Conservation (phyloP, 2,797 vertebrate species). For the Lates japonicus region DNA sequence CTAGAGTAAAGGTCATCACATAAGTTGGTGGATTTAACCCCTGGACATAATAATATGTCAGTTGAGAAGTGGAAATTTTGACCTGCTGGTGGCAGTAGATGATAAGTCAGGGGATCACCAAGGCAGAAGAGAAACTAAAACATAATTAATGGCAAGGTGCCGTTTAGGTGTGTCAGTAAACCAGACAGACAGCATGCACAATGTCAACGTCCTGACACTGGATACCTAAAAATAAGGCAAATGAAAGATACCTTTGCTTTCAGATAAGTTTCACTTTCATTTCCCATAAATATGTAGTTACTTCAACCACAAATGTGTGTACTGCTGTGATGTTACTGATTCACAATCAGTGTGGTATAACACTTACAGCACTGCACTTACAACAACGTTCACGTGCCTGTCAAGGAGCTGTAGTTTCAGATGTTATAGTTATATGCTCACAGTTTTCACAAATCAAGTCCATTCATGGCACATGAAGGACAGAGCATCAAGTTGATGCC, state of each 20-base stretch:
- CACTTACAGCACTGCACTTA: not conserved
- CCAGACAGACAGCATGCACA: slow-evolving; percentile 3
- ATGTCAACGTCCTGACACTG: not conserved
- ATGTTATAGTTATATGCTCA: slow-evolving; percentile 1
- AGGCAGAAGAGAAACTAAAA: not conserved
- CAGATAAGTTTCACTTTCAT: slow-evolving; percentile 15
- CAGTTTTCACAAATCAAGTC: slow-evolving; percentile 19
- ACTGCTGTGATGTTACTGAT: not conserved
- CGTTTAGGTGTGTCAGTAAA: slow-evolving; percentile 23
- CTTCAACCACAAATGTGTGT: not conserved
- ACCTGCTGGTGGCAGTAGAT: not conserved
- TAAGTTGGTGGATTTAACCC: not conserved
- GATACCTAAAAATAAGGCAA: not conserved
- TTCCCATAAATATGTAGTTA: not conserved
- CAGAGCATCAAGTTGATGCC: slow-evolving; percentile 30
- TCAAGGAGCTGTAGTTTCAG: not conserved
- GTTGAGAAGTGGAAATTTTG: not conserved
- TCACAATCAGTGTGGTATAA: not conserved
- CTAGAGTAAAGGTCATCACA: not conserved
- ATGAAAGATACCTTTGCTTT: not conserved
- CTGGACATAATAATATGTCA: not conserved
- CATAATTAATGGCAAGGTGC: not conserved
- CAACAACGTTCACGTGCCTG: not conserved
- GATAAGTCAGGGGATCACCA: not conserved
- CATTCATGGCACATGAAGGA: slow-evolving; percentile 20